Conservation (phyloP, 1,140 invertebrate species). For the Drosophila sechellia region DNA sequence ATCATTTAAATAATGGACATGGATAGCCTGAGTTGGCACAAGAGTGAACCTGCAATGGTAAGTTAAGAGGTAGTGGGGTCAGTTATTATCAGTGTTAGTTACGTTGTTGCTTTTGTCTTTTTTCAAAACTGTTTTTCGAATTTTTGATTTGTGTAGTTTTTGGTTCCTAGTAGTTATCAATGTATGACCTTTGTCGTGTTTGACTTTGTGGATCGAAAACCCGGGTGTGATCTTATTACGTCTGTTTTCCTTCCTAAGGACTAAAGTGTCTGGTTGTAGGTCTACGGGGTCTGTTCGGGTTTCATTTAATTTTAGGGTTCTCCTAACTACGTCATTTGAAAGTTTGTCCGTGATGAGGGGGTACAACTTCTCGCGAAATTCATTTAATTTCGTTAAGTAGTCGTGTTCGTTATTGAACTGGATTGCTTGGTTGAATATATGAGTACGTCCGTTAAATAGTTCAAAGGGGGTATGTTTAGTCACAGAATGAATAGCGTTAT, state of each 20-base stretch:
- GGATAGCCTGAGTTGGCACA: too few species aligned
- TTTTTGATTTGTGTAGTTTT: too few species aligned
- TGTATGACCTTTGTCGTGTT: neutral
- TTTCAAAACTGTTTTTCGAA: too few species aligned
- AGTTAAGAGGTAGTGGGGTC: too few species aligned
- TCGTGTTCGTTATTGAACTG: too few species aligned
- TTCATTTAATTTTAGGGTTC: neutral
- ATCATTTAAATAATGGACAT: too few species aligned
- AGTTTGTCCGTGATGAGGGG: neutral
- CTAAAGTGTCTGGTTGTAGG: neutral
- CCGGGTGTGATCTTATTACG: neutral
- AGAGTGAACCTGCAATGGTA: too few species aligned
- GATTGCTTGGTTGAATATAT: neutral
- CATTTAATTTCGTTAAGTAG: too few species aligned
- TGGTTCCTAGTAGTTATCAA: too few species aligned
- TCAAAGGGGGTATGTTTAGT: neutral
- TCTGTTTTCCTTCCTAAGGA: slow-evolving; percentile 6
- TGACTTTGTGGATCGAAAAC: too few species aligned
- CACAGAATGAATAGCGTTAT: neutral
- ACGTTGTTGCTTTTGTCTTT: too few species aligned
- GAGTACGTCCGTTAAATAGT: neutral
- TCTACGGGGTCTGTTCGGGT: neutral
- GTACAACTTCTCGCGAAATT: neutral
- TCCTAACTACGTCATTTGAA: neutral
- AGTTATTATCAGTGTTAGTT: too few species aligned